Evolutionary conservation across 2,888 invertebrate species (phyloP), one percentile per base, ranked within the genome.

Genomic region (Desoria tigrina): DNA sequence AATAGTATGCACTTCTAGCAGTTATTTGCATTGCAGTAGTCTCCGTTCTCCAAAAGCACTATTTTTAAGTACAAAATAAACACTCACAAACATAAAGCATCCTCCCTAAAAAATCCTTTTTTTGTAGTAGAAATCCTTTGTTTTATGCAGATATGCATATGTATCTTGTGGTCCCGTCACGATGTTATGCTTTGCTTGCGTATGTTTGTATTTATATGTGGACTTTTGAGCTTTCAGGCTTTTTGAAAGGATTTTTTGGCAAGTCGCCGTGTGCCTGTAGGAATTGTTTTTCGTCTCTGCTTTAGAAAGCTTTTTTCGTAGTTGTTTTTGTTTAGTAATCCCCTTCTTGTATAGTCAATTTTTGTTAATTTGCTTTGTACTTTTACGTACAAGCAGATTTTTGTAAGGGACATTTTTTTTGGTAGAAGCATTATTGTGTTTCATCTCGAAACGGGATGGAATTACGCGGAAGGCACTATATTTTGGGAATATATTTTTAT

Each of bases 21-120:
- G 32, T 4, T 11, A 32, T 32, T 32, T 32, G 32, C 32, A 32
- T 11, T 32, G 32, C 32, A 32, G 32, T 11, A 32, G 32, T 11
- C 32, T 32, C 11, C 32, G 11, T 7, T 32, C 32, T 11, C 4
- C 32, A 7, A 32, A 32, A 32, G 45, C 45, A 45, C 45, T 45
- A 45, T 45, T 45, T n/a, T 45, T 45, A 45, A 45, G 45, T n/a
- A 45, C 45, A 45, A 32, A 32, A 45, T 39, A 45, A 45, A 45
- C 45, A 45, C 45, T 45, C 45, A 45, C 45, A 45, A 18, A 45
- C 45, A 45, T 18, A 18, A 45, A 45, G 45, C 16, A 45, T 45
- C 45, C 45, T 45, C 45, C 45, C 45, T 45, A 18, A 16, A 45
- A 45, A 18, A 11, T n/a, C 45, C 16, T 45, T 32, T 4, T 32